Base-by-base conservation (phyloP, 2,797 vertebrate species). In the Lepilemur ruficaudatus region DNA sequence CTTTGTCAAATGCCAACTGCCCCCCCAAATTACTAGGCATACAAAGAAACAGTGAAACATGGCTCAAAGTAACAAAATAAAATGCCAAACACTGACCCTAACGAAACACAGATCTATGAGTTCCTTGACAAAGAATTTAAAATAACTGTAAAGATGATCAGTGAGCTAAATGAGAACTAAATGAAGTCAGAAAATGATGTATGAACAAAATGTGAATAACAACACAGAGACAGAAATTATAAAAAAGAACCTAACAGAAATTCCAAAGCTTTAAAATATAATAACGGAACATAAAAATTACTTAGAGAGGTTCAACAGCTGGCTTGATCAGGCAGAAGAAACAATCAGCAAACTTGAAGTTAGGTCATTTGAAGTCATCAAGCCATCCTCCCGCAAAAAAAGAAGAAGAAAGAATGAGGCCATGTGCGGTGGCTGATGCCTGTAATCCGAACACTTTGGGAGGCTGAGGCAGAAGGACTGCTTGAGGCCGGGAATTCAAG, bases 351-450 rank as follows among this genome's bases (percentile, higher is more conserved):
- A 52, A 70, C 38, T 3, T 41, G 57, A 67, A 81, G 7, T 50
- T 6, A 38, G n/a, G 38, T 92, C n/a, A 92, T 75, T 38, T 69
- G 85, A 92, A 80, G 92, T 85, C 43, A 89, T 73, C 59, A 70
- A 82, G 30, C 81, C 20, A 85, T 63, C 13, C 28, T 12, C 28
- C 28, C 28, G 32, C 25, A 43, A 59, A 72, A 83, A 65, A 41
- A 81, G 32, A 28, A 43, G 43, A 72, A 76, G 43, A 32, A 63
- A 32, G 30, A 63, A 63, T 17, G 61, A 63, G 5, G 14, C 61
- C 30, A 63, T 30, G 7, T 63, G 30, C 13, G 7, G 61, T 63
- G 61, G 61, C 61, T 32, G 5, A 15, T 7, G 14, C 7, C 61
- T 63, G 14, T 63, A 63, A 32, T 63, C 30, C 30, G 30, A 7